These are phyloP conservation scores for Kryptolebias marmoratus DNA, from an alignment of 2,113 vertebrate species.

Conservation along the genomic window DNA sequence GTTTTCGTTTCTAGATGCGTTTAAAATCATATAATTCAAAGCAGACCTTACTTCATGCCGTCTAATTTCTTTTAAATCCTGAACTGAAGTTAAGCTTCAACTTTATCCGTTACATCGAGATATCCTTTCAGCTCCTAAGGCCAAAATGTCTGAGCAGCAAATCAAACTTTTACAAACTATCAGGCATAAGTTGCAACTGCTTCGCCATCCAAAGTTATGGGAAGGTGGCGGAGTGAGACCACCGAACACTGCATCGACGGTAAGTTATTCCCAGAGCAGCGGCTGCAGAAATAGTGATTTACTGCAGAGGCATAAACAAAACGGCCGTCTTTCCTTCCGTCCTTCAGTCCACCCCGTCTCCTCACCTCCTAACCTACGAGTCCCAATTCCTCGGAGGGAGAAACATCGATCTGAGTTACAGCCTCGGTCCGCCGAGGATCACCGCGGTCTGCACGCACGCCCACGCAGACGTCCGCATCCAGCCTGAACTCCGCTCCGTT, in stretches of 20 bases:
- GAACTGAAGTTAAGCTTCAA: conserved; percentile 22
- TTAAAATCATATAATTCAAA: no score
- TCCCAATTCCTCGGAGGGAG: conserved; percentile 62
- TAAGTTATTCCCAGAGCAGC: conserved; percentile 48
- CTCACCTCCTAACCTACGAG: conserved; percentile 42
- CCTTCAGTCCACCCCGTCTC: conserved; percentile 15
- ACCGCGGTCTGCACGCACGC: conserved; percentile 28
- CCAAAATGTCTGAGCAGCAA: conserved; percentile 1
- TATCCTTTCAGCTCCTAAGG: conserved; percentile 13
- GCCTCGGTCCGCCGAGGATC: conserved; percentile 48
- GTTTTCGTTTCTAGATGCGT: no score
- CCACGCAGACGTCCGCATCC: background rate
- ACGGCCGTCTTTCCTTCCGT: conserved; percentile 24
- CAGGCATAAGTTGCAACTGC: conserved; percentile 36
- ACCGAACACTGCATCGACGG: background rate
- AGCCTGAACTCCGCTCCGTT: conserved; percentile 30
- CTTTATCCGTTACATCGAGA: conserved; percentile 10
- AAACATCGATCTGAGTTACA: conserved; percentile 72
- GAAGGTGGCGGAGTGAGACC: conserved; percentile 63
- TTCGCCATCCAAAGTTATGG: conserved; percentile 66
- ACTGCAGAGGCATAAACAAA: conserved; percentile 57
- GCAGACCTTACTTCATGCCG: no score
- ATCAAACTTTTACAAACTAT: conserved; percentile 45
- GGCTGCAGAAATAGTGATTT: conserved; percentile 69
- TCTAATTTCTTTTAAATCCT: background rate